Evolutionary conservation across 2,888 invertebrate species (phyloP).

Genomic region (Listrodromus nycthemerus): DNA sequence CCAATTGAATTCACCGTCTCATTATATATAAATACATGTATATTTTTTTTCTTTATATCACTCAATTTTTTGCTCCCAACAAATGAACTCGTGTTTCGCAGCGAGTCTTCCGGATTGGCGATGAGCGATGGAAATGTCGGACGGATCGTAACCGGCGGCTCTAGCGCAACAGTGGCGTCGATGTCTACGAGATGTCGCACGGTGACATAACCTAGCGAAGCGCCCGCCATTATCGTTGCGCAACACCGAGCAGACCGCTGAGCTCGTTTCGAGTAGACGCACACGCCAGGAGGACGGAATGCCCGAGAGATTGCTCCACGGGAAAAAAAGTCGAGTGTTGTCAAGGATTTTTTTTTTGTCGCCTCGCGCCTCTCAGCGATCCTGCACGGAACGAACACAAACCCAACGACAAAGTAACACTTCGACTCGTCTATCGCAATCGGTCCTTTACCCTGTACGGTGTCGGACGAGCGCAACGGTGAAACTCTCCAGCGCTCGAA

Average conservation of each 20-base stretch:
- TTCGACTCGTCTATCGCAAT: background rate
- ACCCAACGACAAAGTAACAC: background rate
- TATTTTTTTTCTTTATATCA: no score
- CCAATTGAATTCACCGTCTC: no score
- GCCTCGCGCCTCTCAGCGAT: background rate
- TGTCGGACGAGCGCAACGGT: background rate
- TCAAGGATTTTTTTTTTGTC: constrained; percentile 22
- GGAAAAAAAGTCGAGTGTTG: constrained; percentile 35
- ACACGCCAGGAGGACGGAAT: constrained; percentile 25
- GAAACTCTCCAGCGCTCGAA: constrained; percentile 19
- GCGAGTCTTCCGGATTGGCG: background rate
- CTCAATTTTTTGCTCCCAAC: no score
- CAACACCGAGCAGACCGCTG: constrained; percentile 33
- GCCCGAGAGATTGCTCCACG: constrained; percentile 51
- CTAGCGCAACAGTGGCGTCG: constrained; percentile 21
- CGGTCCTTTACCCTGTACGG: background rate
- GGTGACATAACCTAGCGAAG: constrained; percentile 56
- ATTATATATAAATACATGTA: background rate
- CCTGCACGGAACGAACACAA: background rate
- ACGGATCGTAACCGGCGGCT: background rate
- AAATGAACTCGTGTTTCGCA: background rate
- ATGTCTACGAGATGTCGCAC: constrained; percentile 28
- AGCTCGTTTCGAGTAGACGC: constrained; percentile 22
- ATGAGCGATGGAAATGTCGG: constrained; percentile 1
- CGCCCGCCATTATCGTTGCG: constrained; percentile 53